Conservation (phyloP, 2,888 invertebrate species). For the Pristionchus entomophagus region DNA sequence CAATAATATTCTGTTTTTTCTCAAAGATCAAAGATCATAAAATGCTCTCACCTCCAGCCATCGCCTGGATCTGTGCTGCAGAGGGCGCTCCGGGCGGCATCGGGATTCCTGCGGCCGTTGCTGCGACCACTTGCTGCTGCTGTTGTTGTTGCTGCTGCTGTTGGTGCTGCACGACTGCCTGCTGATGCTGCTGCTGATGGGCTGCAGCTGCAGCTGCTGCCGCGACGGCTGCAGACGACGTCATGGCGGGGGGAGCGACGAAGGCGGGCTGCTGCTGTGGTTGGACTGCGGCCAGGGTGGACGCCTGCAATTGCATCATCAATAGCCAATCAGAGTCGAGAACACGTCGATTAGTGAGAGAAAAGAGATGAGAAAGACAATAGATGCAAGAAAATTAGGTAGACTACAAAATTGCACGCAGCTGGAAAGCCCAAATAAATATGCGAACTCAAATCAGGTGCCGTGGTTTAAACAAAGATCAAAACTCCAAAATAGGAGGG, state of each 20-base stretch:
- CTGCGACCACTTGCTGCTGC: not conserved
- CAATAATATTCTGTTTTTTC: not conserved
- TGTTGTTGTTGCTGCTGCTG: not conserved
- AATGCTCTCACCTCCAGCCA: slow-evolving; percentile 25
- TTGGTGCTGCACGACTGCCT: not conserved
- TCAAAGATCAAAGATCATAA: slow-evolving; percentile 21
- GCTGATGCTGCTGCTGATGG: not conserved
- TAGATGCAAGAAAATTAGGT: too few species aligned
- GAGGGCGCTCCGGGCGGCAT: slow-evolving; percentile 39
- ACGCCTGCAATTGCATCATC: not conserved
- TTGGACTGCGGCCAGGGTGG: not conserved
- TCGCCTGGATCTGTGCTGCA: slow-evolving; percentile 40
- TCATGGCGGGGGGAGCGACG: not conserved
- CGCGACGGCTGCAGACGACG: not conserved
- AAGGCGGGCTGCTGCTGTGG: not conserved
- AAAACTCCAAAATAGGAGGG: too few species aligned
- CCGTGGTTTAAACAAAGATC: too few species aligned
- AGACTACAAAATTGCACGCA: not conserved
- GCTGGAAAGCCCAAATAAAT: not conserved
- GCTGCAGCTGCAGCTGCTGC: slow-evolving; percentile 10
- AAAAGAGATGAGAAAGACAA: too few species aligned
- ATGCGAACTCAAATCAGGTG: not conserved
- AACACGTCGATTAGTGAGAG: not conserved
- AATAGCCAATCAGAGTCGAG: not conserved
- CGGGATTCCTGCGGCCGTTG: not conserved